Evolutionary conservation across 2,888 invertebrate genomes (phyloP), one percentile per base, ranked within the genome.

Genomic region (Athetis lepigone): DNA sequence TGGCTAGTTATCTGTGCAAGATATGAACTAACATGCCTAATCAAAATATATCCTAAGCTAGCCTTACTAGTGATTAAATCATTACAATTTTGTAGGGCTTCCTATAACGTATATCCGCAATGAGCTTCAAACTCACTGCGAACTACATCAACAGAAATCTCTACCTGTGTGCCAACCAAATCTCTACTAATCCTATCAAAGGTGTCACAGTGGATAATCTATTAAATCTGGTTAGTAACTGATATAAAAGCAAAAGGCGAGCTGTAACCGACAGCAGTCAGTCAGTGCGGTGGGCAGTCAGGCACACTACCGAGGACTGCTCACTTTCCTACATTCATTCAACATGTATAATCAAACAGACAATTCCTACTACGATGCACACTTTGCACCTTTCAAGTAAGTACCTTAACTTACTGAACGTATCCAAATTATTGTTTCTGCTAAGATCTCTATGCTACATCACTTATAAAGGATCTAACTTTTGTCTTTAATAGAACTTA

Each of bases 291-390:
- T 90, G 90, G 85, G 85, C 86, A 70, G 74, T 66, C 71, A 63
- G 71, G 84, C 88, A 77, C 89, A 88, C 93, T 91, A 85, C 92
- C 89, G 93, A 94, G 94, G 94, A 89, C 94, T 94, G 94, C 94
- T 94, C 94, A 90, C 85, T 58, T 70, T 46, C 67, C 47, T 76
- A 77, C 76, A 79, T 76, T 67, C 75, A 79, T 70, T 65, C 76
- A 85, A 77, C 46, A 94, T 94, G 93, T 91, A 90, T 59, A 94
- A 94, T 79, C 83, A 86, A 47, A 91, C 94, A 57, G 89, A 89
- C 64, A 81, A 77, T 52, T 87, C 86, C 64, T 89, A 87, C 59
- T 88, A 90, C 78, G 91, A 90, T 64, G 90, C 93, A 49, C 91
- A 93, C 77, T 94, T 91, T 75, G 92, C 92, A 58, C 89, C 93